Base-by-base conservation (phyloP, 2,888 invertebrate genomes). In the Brenthis daphne region DNA sequence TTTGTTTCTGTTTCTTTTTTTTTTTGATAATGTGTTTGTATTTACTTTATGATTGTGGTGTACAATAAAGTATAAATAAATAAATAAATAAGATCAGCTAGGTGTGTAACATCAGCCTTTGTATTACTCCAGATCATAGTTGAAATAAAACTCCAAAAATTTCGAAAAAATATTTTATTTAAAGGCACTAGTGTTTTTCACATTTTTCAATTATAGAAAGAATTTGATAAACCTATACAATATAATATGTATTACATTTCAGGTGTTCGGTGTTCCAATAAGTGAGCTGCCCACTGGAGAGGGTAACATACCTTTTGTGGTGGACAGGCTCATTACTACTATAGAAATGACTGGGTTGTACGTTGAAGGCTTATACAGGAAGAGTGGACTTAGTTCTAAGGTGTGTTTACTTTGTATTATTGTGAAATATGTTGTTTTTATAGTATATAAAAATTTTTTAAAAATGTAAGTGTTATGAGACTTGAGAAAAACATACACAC, bases 271-370 rank as follows among this genome's bases (percentile, higher is more conserved):
- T 6, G 95, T 97, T 57, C 96, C 97, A 2, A 88, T 99, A 69
- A 93, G 94, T 65, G 95, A 95, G 74, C 85, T 98, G 67, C 95
- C 96, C 57, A 94, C 95, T 3, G 95, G 95, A 33, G 96, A 96
- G 72, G 95, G 95, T 74, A 96, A 96, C 83, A 96, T 98, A 74
- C 99, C 99, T 0, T 88, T 95, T n/a, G 96, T 98, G 11, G 95
- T 98, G 51, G 98, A 98, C 84, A 94, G 96, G 74, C 93, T 99
- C 61, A 96, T 99, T 76, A 96, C 96, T 50, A 96, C 96, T 48
- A 97, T 99, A 78, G 99, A 99, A 90, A 95, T 98, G 93, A 95
- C 96, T 75, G 98, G 98, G 11, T 92, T 99, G 56, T 98, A 98
- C 86, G 97, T 97, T 0, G 98, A 98, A 82, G 99, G 99, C 1